phyloP scores from a whole-genome alignment of 2,797 vertebrate species.

The Rhinoraja longicauda region DNA sequence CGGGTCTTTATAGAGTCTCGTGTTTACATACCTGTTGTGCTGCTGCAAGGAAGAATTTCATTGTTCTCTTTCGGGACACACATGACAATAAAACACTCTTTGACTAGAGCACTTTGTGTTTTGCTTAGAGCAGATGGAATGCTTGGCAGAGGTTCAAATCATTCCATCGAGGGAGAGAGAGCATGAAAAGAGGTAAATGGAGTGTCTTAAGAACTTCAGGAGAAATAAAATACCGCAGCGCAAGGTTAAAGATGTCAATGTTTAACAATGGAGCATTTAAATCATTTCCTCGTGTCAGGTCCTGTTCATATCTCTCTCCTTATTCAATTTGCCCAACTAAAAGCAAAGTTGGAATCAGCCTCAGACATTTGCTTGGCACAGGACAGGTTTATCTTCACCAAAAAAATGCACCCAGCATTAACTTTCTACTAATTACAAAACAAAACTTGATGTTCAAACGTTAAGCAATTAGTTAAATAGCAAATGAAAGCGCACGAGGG shows the following conservation, averaged over 20 bases:
- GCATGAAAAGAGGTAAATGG: not conserved
- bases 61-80: too few species aligned
- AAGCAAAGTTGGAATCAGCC: not conserved
- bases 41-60: too few species aligned
- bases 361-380: not conserved
- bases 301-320: conserved; percentile 5
- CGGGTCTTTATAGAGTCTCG: too few species aligned
- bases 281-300: conserved; percentile 5
- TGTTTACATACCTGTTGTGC: too few species aligned
- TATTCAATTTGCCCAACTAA: not conserved
- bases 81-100: too few species aligned
- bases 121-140: not conserved
- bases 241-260: conserved; percentile 14
- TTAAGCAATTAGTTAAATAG: not conserved
- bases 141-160: not conserved
- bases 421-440: not conserved
- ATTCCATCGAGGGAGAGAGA: not conserved
- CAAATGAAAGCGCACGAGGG: not conserved
- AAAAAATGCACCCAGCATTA: not conserved
- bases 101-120: too few species aligned
- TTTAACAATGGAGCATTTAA: conserved; percentile 2
- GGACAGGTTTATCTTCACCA: not conserved
- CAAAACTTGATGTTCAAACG: not conserved
- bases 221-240: not conserved
- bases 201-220: not conserved